Evolutionary conservation across 2,113 vertebrate species (phyloP).

Genomic region (Falcunculus frontatus): DNA sequence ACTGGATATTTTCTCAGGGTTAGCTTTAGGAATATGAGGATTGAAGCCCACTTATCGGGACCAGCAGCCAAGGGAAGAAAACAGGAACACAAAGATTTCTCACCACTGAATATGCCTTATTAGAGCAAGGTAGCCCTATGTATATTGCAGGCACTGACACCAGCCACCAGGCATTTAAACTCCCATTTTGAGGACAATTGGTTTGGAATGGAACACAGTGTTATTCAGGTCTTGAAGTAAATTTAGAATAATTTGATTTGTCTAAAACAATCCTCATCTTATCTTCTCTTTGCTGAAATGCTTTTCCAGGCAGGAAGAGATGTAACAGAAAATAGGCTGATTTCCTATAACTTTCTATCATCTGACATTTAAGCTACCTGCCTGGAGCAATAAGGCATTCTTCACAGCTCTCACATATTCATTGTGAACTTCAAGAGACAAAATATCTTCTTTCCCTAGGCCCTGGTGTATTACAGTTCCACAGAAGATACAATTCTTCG

Average conservation of each 20-base stretch:
- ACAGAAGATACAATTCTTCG: neutral
- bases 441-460: neutral
- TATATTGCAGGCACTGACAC: neutral
- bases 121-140: neutral
- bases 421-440: neutral
- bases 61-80: neutral
- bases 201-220: neutral
- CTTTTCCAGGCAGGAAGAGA: neutral
- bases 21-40: neutral
- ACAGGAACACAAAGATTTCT: neutral
- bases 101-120: rapidly evolving
- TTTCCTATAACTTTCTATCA: neutral
- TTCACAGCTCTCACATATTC: conserved; percentile 8
- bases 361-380: conserved; percentile 25
- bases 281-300: neutral
- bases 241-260: neutral
- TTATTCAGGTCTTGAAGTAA: neutral
- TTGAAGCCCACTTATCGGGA: neutral
- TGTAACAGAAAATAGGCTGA: neutral
- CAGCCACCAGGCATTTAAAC: neutral
- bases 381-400: conserved; percentile 4
- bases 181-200: neutral
- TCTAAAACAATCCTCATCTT: neutral
- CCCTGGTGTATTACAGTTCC: neutral
- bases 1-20: neutral